Evolutionary conservation across 23 tunicate genomes (phyloP), one percentile per base, ranked within the genome.

Genomic region (Botrylloides violaceus): DNA sequence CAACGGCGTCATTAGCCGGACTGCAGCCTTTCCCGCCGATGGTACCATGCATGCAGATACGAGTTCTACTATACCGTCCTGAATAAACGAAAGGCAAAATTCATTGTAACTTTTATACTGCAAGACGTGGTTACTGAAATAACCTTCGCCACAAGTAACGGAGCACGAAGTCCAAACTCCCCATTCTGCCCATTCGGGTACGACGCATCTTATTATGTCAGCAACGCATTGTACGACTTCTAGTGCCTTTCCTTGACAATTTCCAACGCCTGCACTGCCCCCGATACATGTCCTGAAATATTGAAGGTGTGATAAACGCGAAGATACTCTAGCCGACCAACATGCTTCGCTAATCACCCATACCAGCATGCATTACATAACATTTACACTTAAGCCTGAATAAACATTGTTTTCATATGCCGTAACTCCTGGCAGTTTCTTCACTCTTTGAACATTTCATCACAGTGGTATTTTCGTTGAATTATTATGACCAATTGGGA

Each of bases 111-210:
- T n/a, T n/a, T n/a, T n/a, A n/a, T n/a, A n/a, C n/a, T n/a, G n/a
- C n/a, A n/a, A n/a, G n/a, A n/a, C n/a, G n/a, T n/a, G n/a, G n/a
- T n/a, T n/a, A n/a, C n/a, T n/a, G n/a, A 7, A 27, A 19, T 37
- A 0, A 68, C 74, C 74, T 37, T 68, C 37, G 12, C 74, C 74
- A 68, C 74, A 68, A 19, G 74, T 68, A 15, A 43, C 74, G 23
- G 56, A 36, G 37, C 74, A 68, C 18, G 43, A n/a, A 0, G 28
- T 15, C 21, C 15, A 68, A 24, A 35, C 58, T 5, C 31, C 37
- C 74, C 74, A 68, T 7, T 6, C 31, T 24, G 56, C 74, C 74
- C 74, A 68, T 4, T 26, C 1, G 4, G 36, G 26, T 19, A 31
- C 36, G 19, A 43, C 25, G n/a, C 74, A 68, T 22, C 25, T 23